A percentile compares a stretch with the other conserved stretches of the same genome.
phyloP scores from a whole-genome alignment of 2,888 invertebrate genomes.

The Drosophila hamatofila region DNA sequence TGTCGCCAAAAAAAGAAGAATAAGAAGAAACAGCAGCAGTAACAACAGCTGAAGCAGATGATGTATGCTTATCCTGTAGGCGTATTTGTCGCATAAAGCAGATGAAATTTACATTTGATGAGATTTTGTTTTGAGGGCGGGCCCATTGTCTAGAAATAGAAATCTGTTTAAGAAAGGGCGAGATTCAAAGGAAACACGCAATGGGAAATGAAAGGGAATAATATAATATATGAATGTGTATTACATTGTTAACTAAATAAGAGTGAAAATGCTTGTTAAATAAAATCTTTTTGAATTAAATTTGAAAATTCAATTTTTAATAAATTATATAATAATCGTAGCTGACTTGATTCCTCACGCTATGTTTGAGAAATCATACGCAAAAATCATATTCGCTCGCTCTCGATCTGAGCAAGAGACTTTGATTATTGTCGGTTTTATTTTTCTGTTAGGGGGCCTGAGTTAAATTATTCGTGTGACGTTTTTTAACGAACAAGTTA shows the following conservation, averaged over 20 bases:
- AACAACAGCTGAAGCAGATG: constrained; percentile 19
- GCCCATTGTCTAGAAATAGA: constrained; percentile 20
- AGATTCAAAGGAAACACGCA: background rate
- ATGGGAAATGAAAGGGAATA: background rate
- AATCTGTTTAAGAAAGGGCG: background rate
- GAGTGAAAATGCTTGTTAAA: background rate
- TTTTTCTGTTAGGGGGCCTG: too few relatives aligned
- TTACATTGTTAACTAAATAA: background rate
- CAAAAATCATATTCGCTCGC: too few relatives aligned
- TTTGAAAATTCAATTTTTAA: too few relatives aligned
- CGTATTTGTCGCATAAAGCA: constrained; percentile 32
- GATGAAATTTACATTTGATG: constrained; percentile 25
- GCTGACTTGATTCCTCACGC: too few relatives aligned
- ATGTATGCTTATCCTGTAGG: constrained; percentile 49
- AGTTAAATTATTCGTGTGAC: too few relatives aligned
- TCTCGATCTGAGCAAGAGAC: too few relatives aligned
- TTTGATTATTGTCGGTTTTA: too few relatives aligned
- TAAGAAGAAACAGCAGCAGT: background rate
- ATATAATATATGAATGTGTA: background rate
- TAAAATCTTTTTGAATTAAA: too few relatives aligned
- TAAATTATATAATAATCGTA: too few relatives aligned
- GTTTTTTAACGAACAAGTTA: too few relatives aligned
- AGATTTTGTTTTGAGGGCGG: constrained; percentile 11
- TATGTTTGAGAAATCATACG: too few relatives aligned
- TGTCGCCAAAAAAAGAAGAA: constrained; percentile 27